Conservation (phyloP, 2,888 invertebrate genomes). For the Notodromas monacha region DNA sequence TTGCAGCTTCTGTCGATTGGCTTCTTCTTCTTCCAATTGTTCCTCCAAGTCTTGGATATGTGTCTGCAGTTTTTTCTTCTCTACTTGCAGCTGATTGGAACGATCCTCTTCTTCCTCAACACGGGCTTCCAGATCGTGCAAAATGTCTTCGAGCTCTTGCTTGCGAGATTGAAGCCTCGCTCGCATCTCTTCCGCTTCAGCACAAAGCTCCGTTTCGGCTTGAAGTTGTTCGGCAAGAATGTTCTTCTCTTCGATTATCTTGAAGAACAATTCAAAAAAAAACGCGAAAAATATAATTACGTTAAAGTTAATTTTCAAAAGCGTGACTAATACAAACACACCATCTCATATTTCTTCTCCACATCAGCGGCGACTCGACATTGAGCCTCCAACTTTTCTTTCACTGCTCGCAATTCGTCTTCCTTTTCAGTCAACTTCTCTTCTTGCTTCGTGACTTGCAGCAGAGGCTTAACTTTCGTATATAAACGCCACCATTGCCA, state of each 20-base stretch:
- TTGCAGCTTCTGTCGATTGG: conserved; percentile 75
- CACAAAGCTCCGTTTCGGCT: conserved; percentile 80
- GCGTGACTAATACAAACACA: no score
- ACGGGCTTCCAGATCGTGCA: conserved; percentile 76
- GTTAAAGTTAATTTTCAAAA: no score
- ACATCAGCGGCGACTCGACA: conserved; percentile 22
- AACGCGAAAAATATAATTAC: no score
- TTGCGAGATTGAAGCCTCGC: conserved; percentile 40
- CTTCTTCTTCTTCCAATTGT: conserved; percentile 88
- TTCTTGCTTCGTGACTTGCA: conserved; percentile 96
- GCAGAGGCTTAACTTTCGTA: conserved; percentile 79
- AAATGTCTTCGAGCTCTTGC: conserved; percentile 63
- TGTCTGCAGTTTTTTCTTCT: conserved; percentile 71
- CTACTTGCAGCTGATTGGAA: conserved; percentile 35
- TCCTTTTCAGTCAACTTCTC: conserved; percentile 89
- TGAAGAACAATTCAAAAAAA: no score
- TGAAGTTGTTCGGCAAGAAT: conserved; percentile 73
- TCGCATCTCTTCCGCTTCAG: conserved; percentile 84
- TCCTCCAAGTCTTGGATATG: conserved; percentile 73
- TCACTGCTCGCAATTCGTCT: conserved; percentile 54
- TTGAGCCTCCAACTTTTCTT: conserved; percentile 49
- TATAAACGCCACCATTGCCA: conserved; percentile 99
- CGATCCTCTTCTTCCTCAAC: conserved; percentile 93
- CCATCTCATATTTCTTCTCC: conserved; percentile 20
- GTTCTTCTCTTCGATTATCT: conserved; percentile 63